These are phyloP conservation scores for Poecilia latipinna DNA, from an alignment of 2,113 vertebrate genomes.

Conservation along the genomic window DNA sequence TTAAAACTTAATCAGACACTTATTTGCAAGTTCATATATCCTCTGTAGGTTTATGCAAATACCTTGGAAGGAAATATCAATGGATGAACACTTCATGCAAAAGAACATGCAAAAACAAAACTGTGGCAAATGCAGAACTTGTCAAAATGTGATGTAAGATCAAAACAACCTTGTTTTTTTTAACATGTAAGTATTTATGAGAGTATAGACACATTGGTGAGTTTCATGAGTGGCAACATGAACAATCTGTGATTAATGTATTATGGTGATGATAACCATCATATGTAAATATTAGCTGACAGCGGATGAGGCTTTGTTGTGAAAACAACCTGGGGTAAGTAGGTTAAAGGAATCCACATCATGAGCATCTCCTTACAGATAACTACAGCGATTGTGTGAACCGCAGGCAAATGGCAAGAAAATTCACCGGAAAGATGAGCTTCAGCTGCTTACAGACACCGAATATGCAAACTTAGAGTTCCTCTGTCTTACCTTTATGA, in stretches of 20 bases:
- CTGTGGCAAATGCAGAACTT: slow-evolving; percentile 34
- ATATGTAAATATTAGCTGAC: neutral
- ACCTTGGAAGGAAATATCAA: slow-evolving; percentile 49
- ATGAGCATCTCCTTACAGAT: slow-evolving; percentile 12
- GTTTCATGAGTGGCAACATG: neutral
- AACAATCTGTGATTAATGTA: neutral
- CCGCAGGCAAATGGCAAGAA: slow-evolving; percentile 73
- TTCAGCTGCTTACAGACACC: slow-evolving; percentile 6
- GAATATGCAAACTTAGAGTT: neutral
- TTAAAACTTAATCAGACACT: neutral
- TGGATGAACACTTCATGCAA: slow-evolving; percentile 58
- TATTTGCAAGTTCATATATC: neutral
- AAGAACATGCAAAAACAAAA: slow-evolving; percentile 63
- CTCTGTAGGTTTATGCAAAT: slow-evolving; percentile 54
- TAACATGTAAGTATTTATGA: neutral
- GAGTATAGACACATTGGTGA: neutral
- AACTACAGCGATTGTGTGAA: slow-evolving; percentile 22
- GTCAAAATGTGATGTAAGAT: slow-evolving; percentile 3
- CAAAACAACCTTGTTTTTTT: neutral
- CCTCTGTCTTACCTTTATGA: neutral
- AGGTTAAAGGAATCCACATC: neutral
- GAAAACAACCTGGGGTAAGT: neutral
- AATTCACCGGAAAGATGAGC: slow-evolving; percentile 51
- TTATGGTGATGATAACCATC: neutral
- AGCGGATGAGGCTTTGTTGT: slow-evolving; percentile 13